A percentile compares a stretch with the other conserved stretches of the same genome.
phyloP scores from a whole-genome alignment of 2,797 vertebrate genomes.

The Bufotes viridis region DNA sequence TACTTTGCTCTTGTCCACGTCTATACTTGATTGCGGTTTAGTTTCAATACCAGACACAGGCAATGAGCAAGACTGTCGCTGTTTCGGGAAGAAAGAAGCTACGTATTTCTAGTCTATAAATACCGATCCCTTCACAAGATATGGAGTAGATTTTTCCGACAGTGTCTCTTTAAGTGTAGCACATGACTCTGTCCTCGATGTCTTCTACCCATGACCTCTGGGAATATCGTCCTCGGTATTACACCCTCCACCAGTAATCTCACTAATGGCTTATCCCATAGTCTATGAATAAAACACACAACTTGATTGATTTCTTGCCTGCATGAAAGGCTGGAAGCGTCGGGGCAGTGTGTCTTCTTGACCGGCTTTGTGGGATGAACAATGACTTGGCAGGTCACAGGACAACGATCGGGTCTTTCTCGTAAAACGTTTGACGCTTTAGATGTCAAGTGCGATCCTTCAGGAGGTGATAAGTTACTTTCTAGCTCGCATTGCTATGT shows the following conservation, averaged over 20 bases:
- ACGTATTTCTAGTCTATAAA: background rate
- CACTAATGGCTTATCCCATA: background rate
- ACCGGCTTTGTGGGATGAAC: background rate
- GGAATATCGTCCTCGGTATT: background rate
- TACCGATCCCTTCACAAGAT: background rate
- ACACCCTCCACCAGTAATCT: slow-evolving; percentile 10
- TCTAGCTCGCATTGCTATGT: background rate
- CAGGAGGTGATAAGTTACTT: background rate
- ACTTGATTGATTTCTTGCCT: slow-evolving; percentile 8
- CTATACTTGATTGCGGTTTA: background rate
- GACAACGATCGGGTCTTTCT: slow-evolving; percentile 5
- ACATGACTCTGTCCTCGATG: background rate
- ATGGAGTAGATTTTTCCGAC: background rate
- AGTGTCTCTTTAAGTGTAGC: background rate
- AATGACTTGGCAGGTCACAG: background rate
- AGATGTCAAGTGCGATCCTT: background rate
- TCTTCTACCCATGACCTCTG: background rate
- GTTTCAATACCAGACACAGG: no score
- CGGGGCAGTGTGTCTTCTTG: background rate
- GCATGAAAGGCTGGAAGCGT: background rate
- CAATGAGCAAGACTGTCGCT: background rate
- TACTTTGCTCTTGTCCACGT: background rate
- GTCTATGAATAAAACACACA: background rate
- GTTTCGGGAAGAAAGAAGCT: background rate
- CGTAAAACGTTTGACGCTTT: background rate